Evolutionary conservation across 2,797 vertebrate genomes (phyloP).

Genomic region (Varecia variegata): DNA sequence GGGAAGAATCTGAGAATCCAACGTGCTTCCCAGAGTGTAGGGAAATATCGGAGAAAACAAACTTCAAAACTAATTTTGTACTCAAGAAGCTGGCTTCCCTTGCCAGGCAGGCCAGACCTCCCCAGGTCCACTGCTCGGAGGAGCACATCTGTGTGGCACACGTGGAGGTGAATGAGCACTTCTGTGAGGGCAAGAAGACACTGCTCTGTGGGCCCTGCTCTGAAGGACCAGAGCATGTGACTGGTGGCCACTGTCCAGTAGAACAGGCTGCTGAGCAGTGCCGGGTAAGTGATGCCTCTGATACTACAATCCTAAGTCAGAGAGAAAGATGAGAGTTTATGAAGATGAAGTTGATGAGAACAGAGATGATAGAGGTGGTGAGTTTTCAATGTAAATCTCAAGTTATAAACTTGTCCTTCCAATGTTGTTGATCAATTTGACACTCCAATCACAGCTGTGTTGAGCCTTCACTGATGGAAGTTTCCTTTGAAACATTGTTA

Average conservation of each 20-base stretch:
- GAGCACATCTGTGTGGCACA: neutral
- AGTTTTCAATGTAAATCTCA: neutral
- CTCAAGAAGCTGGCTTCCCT: neutral
- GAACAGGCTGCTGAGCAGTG: neutral
- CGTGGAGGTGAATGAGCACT: neutral
- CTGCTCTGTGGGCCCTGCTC: neutral
- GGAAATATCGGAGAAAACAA: neutral
- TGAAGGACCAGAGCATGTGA: neutral
- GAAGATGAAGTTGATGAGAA: neutral
- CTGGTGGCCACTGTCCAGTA: neutral
- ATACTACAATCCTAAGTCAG: neutral
- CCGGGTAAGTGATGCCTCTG: neutral
- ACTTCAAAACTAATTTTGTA: neutral
- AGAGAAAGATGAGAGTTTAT: neutral
- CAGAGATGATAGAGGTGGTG: too few relatives aligned
- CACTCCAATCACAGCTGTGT: too few relatives aligned
- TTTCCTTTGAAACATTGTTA: too few relatives aligned
- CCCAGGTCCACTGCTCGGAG: rapidly evolving
- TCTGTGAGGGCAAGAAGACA: neutral
- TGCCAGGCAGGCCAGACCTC: neutral
- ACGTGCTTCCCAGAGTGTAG: neutral
- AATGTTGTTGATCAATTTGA: too few relatives aligned
- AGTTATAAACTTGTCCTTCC: neutral
- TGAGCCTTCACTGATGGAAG: too few relatives aligned
- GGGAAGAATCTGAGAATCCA: neutral